A percentile compares a stretch with the other conserved stretches of the same genome.
Evolutionary conservation across 2,888 invertebrate species (phyloP).

Genomic region (Troides helena): DNA sequence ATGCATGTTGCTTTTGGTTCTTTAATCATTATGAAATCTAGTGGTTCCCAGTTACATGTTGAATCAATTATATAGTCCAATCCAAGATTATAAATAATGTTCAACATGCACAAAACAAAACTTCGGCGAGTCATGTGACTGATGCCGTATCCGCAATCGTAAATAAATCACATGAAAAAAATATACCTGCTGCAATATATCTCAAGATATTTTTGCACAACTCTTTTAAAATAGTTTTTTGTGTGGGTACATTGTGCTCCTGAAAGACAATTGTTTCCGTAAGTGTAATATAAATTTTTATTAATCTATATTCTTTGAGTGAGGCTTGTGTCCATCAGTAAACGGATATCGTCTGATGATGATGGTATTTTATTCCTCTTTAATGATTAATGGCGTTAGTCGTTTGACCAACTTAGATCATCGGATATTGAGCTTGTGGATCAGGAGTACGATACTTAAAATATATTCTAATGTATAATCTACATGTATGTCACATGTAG

Average conservation of each 20-base stretch:
- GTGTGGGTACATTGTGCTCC: background rate
- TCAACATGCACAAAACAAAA: constrained; percentile 13
- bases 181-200: constrained; percentile 4
- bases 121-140: constrained; percentile 22
- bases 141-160: constrained; percentile 2
- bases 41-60: background rate
- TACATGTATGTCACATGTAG: no score
- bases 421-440: no score
- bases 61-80: constrained; percentile 7
- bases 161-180: constrained; percentile 25
- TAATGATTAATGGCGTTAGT: no score
- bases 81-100: constrained; percentile 19
- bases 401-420: no score
- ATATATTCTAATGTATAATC: no score
- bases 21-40: background rate
- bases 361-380: no score
- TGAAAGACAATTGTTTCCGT: background rate
- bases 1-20: background rate
- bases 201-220: constrained; percentile 11
- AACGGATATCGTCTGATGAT: no score
- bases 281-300: background rate
- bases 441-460: no score
- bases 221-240: constrained; percentile 14
- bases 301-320: background rate
- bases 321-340: no score